Percentiles rank a stretch among this genome's conserved stretches.
These are phyloP conservation scores for Ormyrus thymus DNA, from an alignment of 2,888 invertebrate genomes.

Conservation along the genomic window DNA sequence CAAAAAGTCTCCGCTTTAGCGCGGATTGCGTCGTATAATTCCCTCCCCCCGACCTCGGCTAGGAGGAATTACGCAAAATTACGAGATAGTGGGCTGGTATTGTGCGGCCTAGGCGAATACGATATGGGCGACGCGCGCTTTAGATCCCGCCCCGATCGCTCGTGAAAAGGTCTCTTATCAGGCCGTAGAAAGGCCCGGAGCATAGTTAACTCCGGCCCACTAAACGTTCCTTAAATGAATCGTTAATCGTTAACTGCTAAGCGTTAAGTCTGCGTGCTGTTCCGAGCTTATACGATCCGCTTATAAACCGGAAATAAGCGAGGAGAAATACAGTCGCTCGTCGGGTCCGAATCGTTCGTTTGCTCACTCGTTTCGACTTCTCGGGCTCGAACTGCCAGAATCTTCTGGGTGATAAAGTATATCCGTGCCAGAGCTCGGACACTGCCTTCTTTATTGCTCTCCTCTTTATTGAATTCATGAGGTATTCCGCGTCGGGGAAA, in stretches of 20 bases:
- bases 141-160: conserved; percentile 31
- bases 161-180: conserved; percentile 59
- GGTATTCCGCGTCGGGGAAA: neutral
- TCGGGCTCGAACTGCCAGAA: conserved; percentile 42
- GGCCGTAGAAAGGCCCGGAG: conserved; percentile 37
- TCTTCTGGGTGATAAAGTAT: conserved; percentile 65
- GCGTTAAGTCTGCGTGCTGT: conserved; percentile 28
- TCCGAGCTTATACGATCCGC: conserved; percentile 62
- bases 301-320: conserved; percentile 73
- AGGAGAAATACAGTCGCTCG: conserved; percentile 60
- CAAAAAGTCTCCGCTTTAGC: conserved; percentile 9
- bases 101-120: conserved; percentile 38
- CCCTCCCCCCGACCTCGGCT: neutral
- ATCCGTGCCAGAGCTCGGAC: neutral
- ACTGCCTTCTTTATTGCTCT: conserved; percentile 39
- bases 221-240: conserved; percentile 74
- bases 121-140: neutral
- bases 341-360: conserved; percentile 63
- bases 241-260: conserved; percentile 73
- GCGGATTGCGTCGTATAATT: conserved; percentile 22
- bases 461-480: neutral
- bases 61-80: conserved; percentile 52
- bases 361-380: conserved; percentile 57
- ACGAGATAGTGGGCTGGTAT: conserved; percentile 53
- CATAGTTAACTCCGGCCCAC: conserved; percentile 58